These are phyloP conservation scores for Numenius arquata DNA, from an alignment of 2,113 vertebrate species.

Conservation along the genomic window DNA sequence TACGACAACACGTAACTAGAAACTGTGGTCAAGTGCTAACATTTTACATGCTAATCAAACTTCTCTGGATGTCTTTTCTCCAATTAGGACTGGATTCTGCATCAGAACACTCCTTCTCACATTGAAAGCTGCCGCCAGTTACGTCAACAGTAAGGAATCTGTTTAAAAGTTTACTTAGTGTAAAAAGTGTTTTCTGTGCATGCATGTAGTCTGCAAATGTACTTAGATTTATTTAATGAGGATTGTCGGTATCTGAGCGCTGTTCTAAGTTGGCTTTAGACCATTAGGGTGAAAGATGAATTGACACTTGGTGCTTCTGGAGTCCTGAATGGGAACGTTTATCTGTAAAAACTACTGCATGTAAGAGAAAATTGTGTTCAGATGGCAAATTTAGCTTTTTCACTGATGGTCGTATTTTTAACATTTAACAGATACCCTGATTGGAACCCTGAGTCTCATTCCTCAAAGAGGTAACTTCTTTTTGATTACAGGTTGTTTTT, in stretches of 20 bases:
- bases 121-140: constrained; percentile 85
- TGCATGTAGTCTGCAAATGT: not conserved
- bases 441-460: constrained; percentile 83
- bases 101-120: constrained; percentile 87
- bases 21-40: fast-evolving
- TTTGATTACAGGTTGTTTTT: not conserved
- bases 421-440: constrained; percentile 79
- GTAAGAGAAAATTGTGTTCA: not conserved
- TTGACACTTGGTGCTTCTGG: not conserved
- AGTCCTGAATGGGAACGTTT: fast-evolving
- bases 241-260: not conserved
- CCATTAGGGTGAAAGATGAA: not conserved
- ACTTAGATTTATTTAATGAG: not conserved
- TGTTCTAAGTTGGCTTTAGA: no score
- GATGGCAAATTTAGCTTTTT: fast-evolving
- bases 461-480: constrained; percentile 72
- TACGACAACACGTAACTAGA: fast-evolving
- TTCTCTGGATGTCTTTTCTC: constrained; percentile 6
- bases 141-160: constrained; percentile 80
- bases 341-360: not conserved
- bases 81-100: constrained; percentile 87
- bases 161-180: not conserved
- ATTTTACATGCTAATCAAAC: fast-evolving
- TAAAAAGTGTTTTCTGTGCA: not conserved
- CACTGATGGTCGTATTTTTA: not conserved